Conservation (phyloP, 2,888 invertebrate species). For the Rhopalosiphum nymphaeae region DNA sequence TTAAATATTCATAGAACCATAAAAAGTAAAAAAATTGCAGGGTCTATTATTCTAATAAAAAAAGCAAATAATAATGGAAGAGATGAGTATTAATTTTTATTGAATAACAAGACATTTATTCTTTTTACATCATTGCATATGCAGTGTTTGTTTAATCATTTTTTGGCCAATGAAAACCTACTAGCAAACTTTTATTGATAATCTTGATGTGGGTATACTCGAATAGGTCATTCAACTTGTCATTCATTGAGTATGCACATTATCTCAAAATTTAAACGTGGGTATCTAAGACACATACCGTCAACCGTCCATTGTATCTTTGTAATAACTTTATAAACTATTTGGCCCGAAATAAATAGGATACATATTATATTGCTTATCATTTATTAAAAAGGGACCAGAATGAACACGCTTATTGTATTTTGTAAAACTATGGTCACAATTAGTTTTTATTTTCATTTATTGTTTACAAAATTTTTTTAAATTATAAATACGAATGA, state of each 20-base stretch:
- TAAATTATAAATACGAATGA: not conserved
- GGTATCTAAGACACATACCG: slow-evolving; percentile 48
- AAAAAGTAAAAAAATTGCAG: not conserved
- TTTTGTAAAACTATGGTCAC: not conserved
- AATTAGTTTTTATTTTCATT: not conserved
- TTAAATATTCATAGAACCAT: not conserved
- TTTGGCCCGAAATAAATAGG: not conserved
- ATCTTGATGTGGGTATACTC: slow-evolving; percentile 53
- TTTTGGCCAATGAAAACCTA: slow-evolving; percentile 22
- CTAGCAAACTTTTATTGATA: slow-evolving; percentile 54
- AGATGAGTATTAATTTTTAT: slow-evolving; percentile 34
- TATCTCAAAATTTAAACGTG: slow-evolving; percentile 51
- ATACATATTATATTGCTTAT: not conserved
- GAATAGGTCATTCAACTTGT: slow-evolving; percentile 62
- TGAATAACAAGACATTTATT: slow-evolving; percentile 12
- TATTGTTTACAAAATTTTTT: not conserved
- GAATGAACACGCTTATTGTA: not conserved
- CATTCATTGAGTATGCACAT: slow-evolving; percentile 46
- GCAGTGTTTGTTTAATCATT: slow-evolving; percentile 18
- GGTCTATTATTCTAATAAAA: not conserved
- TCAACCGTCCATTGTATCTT: slow-evolving; percentile 48
- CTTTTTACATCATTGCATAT: not conserved
- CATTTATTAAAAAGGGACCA: not conserved
- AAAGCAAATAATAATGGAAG: not conserved
- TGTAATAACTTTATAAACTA: slow-evolving; percentile 5